Evolutionary conservation across 2,888 invertebrate genomes (phyloP), one percentile per base, ranked within the genome.

Genomic region (Agrypnus murinus): DNA sequence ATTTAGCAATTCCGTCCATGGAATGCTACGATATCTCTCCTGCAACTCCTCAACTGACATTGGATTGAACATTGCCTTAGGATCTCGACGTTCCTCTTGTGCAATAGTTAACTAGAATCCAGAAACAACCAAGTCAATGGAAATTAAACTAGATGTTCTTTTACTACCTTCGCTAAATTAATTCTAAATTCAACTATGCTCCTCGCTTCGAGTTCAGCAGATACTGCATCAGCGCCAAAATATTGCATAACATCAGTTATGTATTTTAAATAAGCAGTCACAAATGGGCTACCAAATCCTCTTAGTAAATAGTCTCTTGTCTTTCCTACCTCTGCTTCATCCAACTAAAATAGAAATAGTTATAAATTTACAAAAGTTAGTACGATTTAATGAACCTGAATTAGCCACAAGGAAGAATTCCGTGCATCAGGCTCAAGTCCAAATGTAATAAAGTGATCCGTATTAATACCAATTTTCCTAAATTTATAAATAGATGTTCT

Each of bases 401-500:
- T 94, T 60, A 94, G 89, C 72, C 95, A 89, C 79, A 89, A 90
- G 0, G 94, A 93, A 36, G 95, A 96, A 84, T 97, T 96, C 85
- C 95, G 96, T 71, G 95, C 89, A 85, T 97, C 96, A 5, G 94
- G 92, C 32, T 93, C 92, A 80, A 97, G 93, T 48, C 95, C 95
- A 84, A 96, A 95, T 83, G 96, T 96, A 43, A 97, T 88, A 84
- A 96, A 92, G 83, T 95, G 95, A 85, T 96, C 95, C 70, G 95
- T 93, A 74, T 94, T 95, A 86, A 95, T 95, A 1, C 96, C 96
- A 58, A 90, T 87, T 60, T 87, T 85, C 43, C 95, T 89, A 87
- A 95, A 95, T 73, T 90, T 92, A 86, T 94, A 95, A 8, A 95
- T 93, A 0, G 93, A 92, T 75, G 92, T 87, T 78, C 91, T 92